Evolutionary conservation across 37 sponge, comb jelly and placozoan species (phyloP), one percentile per base, ranked within the genome.

Genomic region (Cladorhizidae sp.): DNA sequence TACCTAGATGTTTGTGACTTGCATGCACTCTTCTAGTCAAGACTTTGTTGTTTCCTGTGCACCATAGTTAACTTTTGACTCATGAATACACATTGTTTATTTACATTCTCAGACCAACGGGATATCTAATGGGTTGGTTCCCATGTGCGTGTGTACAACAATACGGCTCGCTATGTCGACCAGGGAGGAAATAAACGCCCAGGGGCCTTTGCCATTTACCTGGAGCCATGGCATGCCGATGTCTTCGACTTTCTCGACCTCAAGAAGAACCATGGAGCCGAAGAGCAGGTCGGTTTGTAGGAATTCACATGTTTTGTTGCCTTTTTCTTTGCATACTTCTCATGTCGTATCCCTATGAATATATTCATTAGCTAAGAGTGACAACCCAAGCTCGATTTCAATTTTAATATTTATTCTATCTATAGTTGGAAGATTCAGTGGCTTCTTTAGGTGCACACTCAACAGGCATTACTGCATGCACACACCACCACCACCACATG

Each of bases 181-280:
- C 99, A 98, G 63, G 98, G 98, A 35, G 98, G 98, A 0, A 97
- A 97, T 78, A 97, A 97, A 89, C 82, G 99, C 14, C 99, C 99
- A 40, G 99, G 99, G 37, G 98, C 99, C 15, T 98, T 98, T 90
- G 99, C 99, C 50, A 90, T 98, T 51, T 98, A 98, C 77, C 86
- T 98, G 41, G 99, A 98, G 65, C 99, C 99, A 0, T 98, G 99
- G 99, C 99, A 98, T 57, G 82, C 97, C 38, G 99, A 98, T 61
- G 45, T 98, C 36, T 92, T 98, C 65, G 95, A 89, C 50, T 98
- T 96, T 64, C 89, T 98, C 36, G 99, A 98, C 32, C 75, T 98
- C 55, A 89, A 81, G 26, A 98, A 98, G 89, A 98, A 98, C 86
- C 96, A 95, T 61, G 99, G 99, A 18, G 84, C 96, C 38, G 99